A percentile compares a stretch with the other conserved stretches of the same genome.
Conservation (phyloP, 2,797 vertebrate genomes). For the Podarcis lilfordi region DNA sequence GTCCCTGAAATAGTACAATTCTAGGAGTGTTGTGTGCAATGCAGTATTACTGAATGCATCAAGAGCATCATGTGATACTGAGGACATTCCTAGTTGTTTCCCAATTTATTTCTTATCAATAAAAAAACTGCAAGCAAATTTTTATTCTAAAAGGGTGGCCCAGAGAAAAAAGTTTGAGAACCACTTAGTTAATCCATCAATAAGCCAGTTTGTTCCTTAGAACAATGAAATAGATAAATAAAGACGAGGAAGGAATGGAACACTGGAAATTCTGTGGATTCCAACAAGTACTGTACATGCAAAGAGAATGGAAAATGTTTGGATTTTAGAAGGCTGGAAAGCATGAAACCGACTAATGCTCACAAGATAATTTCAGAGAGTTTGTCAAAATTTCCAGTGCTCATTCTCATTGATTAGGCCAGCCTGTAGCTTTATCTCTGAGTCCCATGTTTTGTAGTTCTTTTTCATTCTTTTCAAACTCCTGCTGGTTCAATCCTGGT, state of each 20-base stretch:
- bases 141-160: neutral
- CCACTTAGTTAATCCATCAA: neutral
- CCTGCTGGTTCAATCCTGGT: conserved; percentile 52
- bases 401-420: conserved; percentile 55
- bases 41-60: neutral
- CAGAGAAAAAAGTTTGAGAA: neutral
- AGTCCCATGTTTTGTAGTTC: conserved; percentile 42
- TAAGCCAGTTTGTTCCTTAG: neutral
- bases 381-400: neutral
- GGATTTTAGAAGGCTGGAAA: neutral
- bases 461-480: conserved; percentile 38
- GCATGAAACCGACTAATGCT: neutral
- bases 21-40: neutral
- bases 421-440: conserved; percentile 54
- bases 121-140: neutral
- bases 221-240: neutral
- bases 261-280: neutral
- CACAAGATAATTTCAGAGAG: neutral
- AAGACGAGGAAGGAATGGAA: neutral
- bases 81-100: too few species aligned
- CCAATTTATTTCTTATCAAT: too few species aligned
- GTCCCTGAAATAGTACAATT: neutral
- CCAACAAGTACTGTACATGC: neutral
- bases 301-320: neutral
- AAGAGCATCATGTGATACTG: too few species aligned